These are phyloP conservation scores for Vannuccia rotundouncinata DNA, from an alignment of 2,888 invertebrate species.

Conservation along the genomic window DNA sequence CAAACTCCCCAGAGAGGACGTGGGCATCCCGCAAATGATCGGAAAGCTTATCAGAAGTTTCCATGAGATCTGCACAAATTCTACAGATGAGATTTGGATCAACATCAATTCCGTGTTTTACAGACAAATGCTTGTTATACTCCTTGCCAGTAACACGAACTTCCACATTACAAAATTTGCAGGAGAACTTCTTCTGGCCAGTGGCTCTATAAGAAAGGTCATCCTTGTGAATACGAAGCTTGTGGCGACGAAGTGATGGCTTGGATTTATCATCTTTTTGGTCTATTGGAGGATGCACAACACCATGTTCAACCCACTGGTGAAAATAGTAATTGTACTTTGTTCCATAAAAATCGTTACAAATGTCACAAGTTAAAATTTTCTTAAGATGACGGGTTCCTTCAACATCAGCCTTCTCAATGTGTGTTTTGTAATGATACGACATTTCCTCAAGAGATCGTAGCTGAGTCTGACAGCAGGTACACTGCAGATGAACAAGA, in stretches of 20 bases:
- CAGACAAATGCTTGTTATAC: conserved; percentile 32
- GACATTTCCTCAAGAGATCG: conserved; percentile 34
- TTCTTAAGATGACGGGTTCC: background rate
- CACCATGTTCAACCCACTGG: conserved; percentile 39
- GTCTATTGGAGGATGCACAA: conserved; percentile 35
- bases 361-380: conserved; percentile 37
- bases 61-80: conserved; percentile 35
- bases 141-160: conserved; percentile 37
- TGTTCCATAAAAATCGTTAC: conserved; percentile 36
- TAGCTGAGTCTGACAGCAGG: conserved; percentile 20
- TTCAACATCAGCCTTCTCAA: conserved; percentile 2
- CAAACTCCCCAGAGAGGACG: conserved; percentile 36
- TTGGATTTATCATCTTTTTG: background rate
- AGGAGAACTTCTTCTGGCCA: conserved; percentile 42
- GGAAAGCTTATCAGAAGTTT: conserved; percentile 37
- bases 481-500: conserved; percentile 29
- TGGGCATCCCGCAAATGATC: conserved; percentile 36
- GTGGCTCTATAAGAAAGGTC: conserved; percentile 36
- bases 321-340: conserved; percentile 38
- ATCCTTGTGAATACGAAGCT: conserved; percentile 29
- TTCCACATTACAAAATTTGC: conserved; percentile 52
- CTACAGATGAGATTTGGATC: conserved; percentile 33
- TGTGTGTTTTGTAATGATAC: conserved; percentile 32
- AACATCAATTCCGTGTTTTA: conserved; percentile 35
- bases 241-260: conserved; percentile 25